Evolutionary conservation across 2,888 invertebrate species (phyloP).

Genomic region (Lingula anatina): DNA sequence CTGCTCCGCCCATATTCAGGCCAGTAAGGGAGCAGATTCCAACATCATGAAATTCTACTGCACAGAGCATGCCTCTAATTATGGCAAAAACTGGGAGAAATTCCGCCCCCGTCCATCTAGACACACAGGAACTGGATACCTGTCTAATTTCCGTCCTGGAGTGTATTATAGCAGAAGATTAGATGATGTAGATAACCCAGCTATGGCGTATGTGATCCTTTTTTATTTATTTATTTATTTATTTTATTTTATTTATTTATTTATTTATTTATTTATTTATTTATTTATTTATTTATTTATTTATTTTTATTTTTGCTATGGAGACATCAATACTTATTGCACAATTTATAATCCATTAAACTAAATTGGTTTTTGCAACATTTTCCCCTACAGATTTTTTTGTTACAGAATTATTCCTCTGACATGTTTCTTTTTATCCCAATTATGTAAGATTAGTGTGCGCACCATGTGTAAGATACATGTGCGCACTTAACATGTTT

Average conservation of each 20-base stretch:
- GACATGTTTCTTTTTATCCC: background rate
- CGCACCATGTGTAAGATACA: no score
- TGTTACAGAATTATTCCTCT: background rate
- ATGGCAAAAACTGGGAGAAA: constrained; percentile 43
- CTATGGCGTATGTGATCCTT: constrained; percentile 44
- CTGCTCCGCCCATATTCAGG: constrained; percentile 38
- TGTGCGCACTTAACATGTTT: no score
- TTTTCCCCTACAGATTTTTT: no score
- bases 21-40: constrained; percentile 48
- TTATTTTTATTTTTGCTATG: no score
- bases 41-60: constrained; percentile 51
- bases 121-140: constrained; percentile 49
- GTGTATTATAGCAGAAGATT: constrained; percentile 46
- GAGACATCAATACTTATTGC: no score
- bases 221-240: no score
- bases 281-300: no score
- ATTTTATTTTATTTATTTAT: no score
- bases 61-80: constrained; percentile 46
- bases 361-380: no score
- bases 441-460: no score
- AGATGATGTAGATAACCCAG: constrained; percentile 49
- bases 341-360: no score
- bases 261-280: no score
- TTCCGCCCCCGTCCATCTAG: constrained; percentile 42
- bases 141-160: constrained; percentile 48